Percentiles rank a stretch among this genome's conserved stretches.
phyloP scores from a whole-genome alignment of 2,888 invertebrate species.

The Andrena praecox region DNA sequence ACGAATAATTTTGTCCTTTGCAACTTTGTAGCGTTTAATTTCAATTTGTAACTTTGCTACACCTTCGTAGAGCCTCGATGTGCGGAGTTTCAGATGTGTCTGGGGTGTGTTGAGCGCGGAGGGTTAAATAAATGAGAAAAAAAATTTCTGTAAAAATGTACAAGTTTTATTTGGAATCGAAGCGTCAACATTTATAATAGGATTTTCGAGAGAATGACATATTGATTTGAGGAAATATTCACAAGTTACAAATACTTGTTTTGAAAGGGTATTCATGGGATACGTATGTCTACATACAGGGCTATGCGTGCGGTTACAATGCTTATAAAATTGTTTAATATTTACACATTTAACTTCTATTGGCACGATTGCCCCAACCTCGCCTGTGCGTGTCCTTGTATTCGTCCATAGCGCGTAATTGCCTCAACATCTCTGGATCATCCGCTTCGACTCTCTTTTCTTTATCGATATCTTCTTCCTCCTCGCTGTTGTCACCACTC shows the following conservation, averaged over 20 bases:
- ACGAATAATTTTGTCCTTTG: too few species aligned
- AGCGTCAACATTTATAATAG: not conserved
- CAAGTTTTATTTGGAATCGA: not conserved
- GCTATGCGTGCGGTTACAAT: not conserved
- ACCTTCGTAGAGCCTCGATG: too few species aligned
- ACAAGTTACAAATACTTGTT: not conserved
- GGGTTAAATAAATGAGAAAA: not conserved
- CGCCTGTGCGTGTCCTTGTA: conserved; percentile 95
- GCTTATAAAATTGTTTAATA: not conserved
- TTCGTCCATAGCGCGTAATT: conserved; percentile 92
- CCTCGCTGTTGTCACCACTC: conserved; percentile 44
- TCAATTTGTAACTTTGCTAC: too few species aligned
- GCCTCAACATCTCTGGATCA: conserved; percentile 89
- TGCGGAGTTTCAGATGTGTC: too few species aligned
- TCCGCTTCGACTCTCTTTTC: conserved; percentile 90
- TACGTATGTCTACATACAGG: too few species aligned
- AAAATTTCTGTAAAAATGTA: not conserved
- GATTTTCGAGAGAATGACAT: not conserved
- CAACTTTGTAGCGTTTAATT: too few species aligned
- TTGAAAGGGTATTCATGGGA: not conserved
- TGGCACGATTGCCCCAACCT: conserved; percentile 94
- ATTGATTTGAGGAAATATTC: not conserved
- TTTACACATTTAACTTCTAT: conserved; percentile 88
- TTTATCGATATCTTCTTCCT: conserved; percentile 86
- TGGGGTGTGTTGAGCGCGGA: too few species aligned